Conservation (phyloP, 1,140 invertebrate species). For the Drosophila willistoni region DNA sequence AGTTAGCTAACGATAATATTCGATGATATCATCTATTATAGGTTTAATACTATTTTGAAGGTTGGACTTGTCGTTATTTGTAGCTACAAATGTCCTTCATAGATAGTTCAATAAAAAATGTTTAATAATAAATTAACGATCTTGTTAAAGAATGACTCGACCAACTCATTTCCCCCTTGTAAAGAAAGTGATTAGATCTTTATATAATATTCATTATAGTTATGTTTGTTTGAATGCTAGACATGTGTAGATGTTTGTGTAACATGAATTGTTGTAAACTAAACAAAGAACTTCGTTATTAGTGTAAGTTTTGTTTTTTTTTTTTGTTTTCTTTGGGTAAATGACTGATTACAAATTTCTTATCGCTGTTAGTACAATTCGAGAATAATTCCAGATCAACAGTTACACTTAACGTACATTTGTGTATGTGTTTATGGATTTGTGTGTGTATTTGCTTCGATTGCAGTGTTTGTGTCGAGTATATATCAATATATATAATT, state of each 20-base stretch:
- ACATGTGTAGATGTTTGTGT: slow-evolving; percentile 28
- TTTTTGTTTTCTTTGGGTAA: slow-evolving; percentile 8
- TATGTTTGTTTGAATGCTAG: slow-evolving; percentile 32
- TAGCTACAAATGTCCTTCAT: neutral
- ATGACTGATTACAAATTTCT: slow-evolving; percentile 61
- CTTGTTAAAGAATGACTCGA: too few species aligned
- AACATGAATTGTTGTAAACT: slow-evolving; percentile 47
- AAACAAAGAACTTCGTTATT: slow-evolving; percentile 52
- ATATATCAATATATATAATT: slow-evolving; percentile 50
- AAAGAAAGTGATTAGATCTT: neutral
- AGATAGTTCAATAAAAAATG: neutral
- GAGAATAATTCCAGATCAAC: slow-evolving; percentile 58
- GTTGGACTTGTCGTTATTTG: neutral
- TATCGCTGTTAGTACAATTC: slow-evolving; percentile 69
- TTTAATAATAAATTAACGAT: neutral
- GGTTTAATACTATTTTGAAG: too few species aligned
- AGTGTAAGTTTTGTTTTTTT: slow-evolving; percentile 32
- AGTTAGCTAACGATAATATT: neutral
- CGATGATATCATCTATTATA: neutral
- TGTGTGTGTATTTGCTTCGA: slow-evolving; percentile 25
- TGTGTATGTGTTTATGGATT: slow-evolving; percentile 26
- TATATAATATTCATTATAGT: slow-evolving; percentile 4
- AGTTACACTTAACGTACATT: slow-evolving; percentile 69
- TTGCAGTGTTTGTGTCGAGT: slow-evolving; percentile 31
- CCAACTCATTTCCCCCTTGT: neutral